These are phyloP conservation scores for Noctua fimbriata DNA, from an alignment of 2,888 invertebrate genomes.

Conservation along the genomic window DNA sequence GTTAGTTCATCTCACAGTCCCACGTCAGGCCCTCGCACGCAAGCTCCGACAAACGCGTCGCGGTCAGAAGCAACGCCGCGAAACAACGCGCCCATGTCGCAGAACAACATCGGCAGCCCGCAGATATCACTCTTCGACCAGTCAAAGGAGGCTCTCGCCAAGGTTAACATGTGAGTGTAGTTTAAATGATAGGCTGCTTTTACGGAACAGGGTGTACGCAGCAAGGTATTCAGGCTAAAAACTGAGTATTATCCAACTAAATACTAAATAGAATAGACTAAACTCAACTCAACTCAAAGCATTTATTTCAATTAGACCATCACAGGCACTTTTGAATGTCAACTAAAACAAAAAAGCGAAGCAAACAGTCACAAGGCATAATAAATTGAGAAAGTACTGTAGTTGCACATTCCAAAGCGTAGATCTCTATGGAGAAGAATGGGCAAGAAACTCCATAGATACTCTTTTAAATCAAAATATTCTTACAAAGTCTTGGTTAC, in stretches of 20 bases:
- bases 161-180: constrained; percentile 79
- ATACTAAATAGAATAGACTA: background rate
- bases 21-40: constrained; percentile 63
- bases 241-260: background rate
- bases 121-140: constrained; percentile 85
- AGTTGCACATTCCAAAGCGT: too few relatives aligned
- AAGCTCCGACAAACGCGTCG: constrained; percentile 55
- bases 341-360: too few relatives aligned
- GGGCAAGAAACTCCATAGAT: too few relatives aligned
- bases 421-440: too few relatives aligned
- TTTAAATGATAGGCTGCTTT: background rate
- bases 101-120: constrained; percentile 76
- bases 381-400: too few relatives aligned
- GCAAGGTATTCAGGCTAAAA: background rate
- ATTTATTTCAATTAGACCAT: too few relatives aligned
- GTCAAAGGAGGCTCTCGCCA: constrained; percentile 85
- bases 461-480: too few relatives aligned
- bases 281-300: too few relatives aligned
- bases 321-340: too few relatives aligned
- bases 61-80: constrained; percentile 61
- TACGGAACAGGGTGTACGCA: background rate
- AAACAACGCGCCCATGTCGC: constrained; percentile 54
- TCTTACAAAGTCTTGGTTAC: too few relatives aligned
- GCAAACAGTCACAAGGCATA: too few relatives aligned
- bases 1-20: constrained; percentile 60